Conservation (phyloP, 1,140 invertebrate genomes). For the Eupeodes corollae region DNA sequence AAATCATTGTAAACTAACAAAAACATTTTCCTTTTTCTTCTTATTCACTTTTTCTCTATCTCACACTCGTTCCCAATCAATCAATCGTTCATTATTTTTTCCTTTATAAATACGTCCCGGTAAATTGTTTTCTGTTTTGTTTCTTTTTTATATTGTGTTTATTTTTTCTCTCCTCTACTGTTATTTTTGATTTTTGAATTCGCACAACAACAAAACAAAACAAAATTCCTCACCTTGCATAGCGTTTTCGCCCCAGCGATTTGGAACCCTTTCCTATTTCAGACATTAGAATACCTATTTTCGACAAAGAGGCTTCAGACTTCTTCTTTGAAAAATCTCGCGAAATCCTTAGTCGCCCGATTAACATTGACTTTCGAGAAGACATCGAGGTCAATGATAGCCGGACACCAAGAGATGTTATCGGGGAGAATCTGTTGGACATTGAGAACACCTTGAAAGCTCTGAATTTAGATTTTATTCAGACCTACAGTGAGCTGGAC, state of each 20-base stretch:
- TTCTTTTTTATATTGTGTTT: constrained; percentile 10
- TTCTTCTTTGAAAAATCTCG: constrained; percentile 61
- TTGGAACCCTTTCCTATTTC: constrained; percentile 18
- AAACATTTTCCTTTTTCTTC: not conserved
- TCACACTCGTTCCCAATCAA: too few species aligned
- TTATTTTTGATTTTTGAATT: constrained; percentile 2
- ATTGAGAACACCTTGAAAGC: constrained; percentile 36
- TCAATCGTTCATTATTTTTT: not conserved
- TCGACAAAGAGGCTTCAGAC: constrained; percentile 61
- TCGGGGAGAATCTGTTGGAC: constrained; percentile 34
- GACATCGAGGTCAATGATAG: not conserved
- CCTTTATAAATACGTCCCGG: not conserved
- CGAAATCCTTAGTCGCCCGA: constrained; percentile 51
- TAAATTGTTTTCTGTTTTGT: constrained; percentile 7
- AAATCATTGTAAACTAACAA: not conserved
- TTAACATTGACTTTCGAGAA: constrained; percentile 16
- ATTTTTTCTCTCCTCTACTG: constrained; percentile 13
- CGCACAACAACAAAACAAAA: constrained; percentile 1
- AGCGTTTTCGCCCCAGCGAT: constrained; percentile 45
- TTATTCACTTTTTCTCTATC: too few species aligned
- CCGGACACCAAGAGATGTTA: constrained; percentile 14
- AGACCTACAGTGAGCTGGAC: constrained; percentile 35
- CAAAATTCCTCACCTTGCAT: constrained; percentile 6
- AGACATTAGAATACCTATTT: constrained; percentile 48
- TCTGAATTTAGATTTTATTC: constrained; percentile 35